Evolutionary conservation across 2,113 vertebrate genomes (phyloP), one percentile per base, ranked within the genome.

Genomic region (Castor canadensis): DNA sequence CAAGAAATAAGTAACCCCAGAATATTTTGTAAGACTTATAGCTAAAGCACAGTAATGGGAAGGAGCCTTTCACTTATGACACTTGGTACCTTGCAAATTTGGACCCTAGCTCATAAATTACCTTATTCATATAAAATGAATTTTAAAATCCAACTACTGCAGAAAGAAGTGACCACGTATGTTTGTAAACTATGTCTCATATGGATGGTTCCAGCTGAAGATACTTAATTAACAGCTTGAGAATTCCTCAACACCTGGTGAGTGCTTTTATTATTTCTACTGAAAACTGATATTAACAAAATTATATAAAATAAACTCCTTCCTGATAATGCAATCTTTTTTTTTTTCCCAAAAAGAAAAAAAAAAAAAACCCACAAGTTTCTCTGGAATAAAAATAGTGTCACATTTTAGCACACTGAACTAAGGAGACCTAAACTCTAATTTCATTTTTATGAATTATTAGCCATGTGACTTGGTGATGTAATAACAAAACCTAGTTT

Each of bases 41-140:
- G 73, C 43, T 73, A 87, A 82, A 72, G 38, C 35, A 85, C 26
- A 69, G 30, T 40, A 28, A 0, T 54, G 45, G 7, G 64, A 93
- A 90, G n/a, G 47, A 87, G 28, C 66, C 16, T 90, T 91, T 75
- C 30, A 89, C 10, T 87, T 73, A 62, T 0, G 81, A 45, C 2
- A 89, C 77, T 52, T 85, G 15, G 20, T 60, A 82, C 19, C 32
- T 81, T 85, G 9, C 28, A 93, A 91, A 89, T n/a, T 38, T n/a
- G 9, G 79, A 79, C 19, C 64, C 45, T n/a, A 52, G 49, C 47
- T 0, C 32, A 84, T 54, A 11, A 66, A 67, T 60, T 92, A 73
- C 13, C n/a, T n/a, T 83, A 66, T 16, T 72, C 9, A 77, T 43
- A 94, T n/a, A 56, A 94, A 81, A 88, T 82, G 64, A 94, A 94